A percentile compares a stretch with the other conserved stretches of the same genome.
These are phyloP conservation scores for Phthorimaea operculella DNA, from an alignment of 1,140 invertebrate genomes.

Conservation along the genomic window DNA sequence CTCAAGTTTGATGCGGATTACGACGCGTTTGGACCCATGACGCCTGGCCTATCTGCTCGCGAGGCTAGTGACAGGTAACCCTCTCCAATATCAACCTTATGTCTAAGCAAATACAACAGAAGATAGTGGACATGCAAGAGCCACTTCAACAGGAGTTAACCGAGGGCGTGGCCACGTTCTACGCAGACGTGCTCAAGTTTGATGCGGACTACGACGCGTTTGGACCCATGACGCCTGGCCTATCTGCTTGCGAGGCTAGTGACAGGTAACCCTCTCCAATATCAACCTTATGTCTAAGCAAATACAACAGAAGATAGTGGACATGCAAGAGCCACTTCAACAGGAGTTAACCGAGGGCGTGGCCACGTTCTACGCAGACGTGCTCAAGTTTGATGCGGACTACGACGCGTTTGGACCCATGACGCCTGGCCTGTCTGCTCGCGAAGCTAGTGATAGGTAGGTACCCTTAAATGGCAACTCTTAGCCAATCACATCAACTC, in stretches of 20 bases:
- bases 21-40: too few relatives aligned
- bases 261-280: slow-evolving; percentile 74
- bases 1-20: too few relatives aligned
- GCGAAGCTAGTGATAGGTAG: slow-evolving; percentile 85
- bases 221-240: slow-evolving; percentile 86
- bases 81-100: too few relatives aligned
- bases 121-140: slow-evolving; percentile 81
- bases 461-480: not conserved
- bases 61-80: not conserved
- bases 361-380: slow-evolving; percentile 74
- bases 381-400: slow-evolving; percentile 77
- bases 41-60: too few relatives aligned
- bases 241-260: slow-evolving; percentile 84
- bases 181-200: slow-evolving; percentile 76
- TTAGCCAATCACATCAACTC: too few relatives aligned
- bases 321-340: slow-evolving; percentile 81
- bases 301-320: slow-evolving; percentile 77
- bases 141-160: slow-evolving; percentile 78
- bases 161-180: slow-evolving; percentile 76
- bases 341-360: slow-evolving; percentile 78
- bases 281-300: too few relatives aligned
- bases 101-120: slow-evolving; percentile 73
- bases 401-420: slow-evolving; percentile 84
- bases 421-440: slow-evolving; percentile 81
- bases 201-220: slow-evolving; percentile 77